These are phyloP conservation scores for Mus musculus DNA, from an alignment of 2,113 vertebrate genomes.

Conservation along the genomic window GRCm39 chr11:17939501-17940000, in stretches of 20 bases:
- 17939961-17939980: slow-evolving; percentile 67
- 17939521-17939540: neutral
- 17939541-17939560: neutral
- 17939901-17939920: slow-evolving; percentile 37
- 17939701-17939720: no score
- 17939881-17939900: neutral
- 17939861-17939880: slow-evolving; percentile 21
- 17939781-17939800: neutral
- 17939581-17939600: neutral
- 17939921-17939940: slow-evolving; percentile 40
- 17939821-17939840: slow-evolving; percentile 4
- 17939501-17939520: neutral
- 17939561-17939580: neutral
- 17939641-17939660: neutral
- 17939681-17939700: neutral
- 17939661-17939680: neutral
- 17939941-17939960: slow-evolving; percentile 55
- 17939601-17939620: neutral
- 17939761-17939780: neutral
- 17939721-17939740: no score
- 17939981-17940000: slow-evolving; percentile 82
- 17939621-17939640: neutral
- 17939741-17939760: neutral
- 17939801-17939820: slow-evolving; percentile 8
- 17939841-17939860: slow-evolving; percentile 46